Evolutionary conservation across 2,113 vertebrate species (phyloP).

Genomic region (Melanerpes aurifrons): DNA sequence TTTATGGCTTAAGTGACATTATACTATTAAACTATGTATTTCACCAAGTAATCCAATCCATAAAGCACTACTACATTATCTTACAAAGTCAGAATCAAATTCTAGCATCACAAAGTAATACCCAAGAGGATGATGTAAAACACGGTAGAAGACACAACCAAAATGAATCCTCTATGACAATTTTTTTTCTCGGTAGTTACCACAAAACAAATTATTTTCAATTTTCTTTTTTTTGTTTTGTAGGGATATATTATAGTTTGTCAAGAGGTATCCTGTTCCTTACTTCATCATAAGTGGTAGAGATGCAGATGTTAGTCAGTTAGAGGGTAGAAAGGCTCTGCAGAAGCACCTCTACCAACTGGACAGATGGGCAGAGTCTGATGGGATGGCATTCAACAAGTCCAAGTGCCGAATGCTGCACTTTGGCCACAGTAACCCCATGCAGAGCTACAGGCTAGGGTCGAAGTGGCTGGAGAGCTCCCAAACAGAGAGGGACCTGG

Average conservation of each 20-base stretch:
- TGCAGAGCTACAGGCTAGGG: no score
- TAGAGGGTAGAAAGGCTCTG: no score
- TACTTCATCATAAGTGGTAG: not conserved
- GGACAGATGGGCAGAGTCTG: no score
- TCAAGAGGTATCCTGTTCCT: not conserved
- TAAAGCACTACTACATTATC: not conserved
- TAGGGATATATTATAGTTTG: not conserved
- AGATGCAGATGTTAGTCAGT: no score
- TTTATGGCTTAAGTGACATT: slow-evolving; percentile 18
- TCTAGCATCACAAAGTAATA: not conserved
- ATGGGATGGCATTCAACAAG: no score
- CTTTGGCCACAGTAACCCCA: no score
- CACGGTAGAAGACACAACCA: not conserved
- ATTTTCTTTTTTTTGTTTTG: not conserved
- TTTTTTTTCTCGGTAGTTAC: not conserved
- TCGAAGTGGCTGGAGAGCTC: no score
- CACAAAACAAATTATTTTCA: not conserved
- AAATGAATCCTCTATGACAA: not conserved
- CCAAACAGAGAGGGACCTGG: no score
- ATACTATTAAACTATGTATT: not conserved
- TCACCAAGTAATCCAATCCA: not conserved
- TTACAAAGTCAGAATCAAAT: not conserved
- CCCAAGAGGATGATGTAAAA: not conserved
- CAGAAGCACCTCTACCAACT: no score
- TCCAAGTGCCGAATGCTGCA: no score